These are phyloP conservation scores for Aplocera efformata DNA, from an alignment of 2,888 invertebrate genomes.

Conservation along the genomic window DNA sequence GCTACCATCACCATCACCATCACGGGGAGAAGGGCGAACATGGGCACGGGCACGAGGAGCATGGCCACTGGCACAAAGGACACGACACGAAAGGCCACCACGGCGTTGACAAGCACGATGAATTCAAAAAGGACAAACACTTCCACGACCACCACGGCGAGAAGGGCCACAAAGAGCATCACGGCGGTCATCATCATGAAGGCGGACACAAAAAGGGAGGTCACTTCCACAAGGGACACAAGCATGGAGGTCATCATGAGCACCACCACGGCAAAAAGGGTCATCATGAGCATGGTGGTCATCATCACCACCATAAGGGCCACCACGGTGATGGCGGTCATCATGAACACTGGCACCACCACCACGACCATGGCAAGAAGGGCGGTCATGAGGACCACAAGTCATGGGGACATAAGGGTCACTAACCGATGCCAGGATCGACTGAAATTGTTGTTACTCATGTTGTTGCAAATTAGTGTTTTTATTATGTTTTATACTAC, in stretches of 20 bases:
- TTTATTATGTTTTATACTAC: conserved; percentile 49
- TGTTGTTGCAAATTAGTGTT: conserved; percentile 42
- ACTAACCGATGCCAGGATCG: conserved; percentile 42
- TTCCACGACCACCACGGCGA: conserved; percentile 92
- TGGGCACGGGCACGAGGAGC: conserved; percentile 73
- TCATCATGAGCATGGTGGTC: conserved; percentile 87
- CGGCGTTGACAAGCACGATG: conserved; percentile 89
- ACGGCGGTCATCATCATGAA: conserved; percentile 88
- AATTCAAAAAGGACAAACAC: conserved; percentile 91
- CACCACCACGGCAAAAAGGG: conserved; percentile 89
- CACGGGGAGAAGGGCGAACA: conserved; percentile 84
- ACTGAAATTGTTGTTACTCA: conserved; percentile 52
- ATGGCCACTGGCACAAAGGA: conserved; percentile 88
- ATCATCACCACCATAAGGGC: conserved; percentile 88
- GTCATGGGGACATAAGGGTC: conserved; percentile 85
- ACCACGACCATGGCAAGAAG: conserved; percentile 87
- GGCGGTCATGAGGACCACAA: conserved; percentile 89
- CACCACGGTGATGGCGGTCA: conserved; percentile 89
- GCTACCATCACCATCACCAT: conserved; percentile 82
- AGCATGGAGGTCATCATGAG: conserved; percentile 87
- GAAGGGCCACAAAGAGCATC: conserved; percentile 87
- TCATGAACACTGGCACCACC: conserved; percentile 86
- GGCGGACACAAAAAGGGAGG: conserved; percentile 90
- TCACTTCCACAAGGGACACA: conserved; percentile 88
- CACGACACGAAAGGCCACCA: conserved; percentile 92